Evolutionary conservation across 2,113 vertebrate genomes (phyloP), one percentile per base, ranked within the genome.

Genomic region (Lophotis ruficrista): DNA sequence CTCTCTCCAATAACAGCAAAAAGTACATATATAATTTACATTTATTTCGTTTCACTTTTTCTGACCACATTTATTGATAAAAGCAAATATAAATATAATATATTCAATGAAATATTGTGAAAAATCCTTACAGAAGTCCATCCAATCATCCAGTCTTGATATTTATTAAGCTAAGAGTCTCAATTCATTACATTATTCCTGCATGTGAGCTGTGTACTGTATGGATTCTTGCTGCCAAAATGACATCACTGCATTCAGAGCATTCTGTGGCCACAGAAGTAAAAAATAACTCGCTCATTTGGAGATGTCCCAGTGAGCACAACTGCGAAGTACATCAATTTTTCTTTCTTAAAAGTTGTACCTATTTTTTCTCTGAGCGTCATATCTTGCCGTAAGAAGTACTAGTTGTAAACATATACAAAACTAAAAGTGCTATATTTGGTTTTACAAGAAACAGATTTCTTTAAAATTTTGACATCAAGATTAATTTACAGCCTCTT

Each of bases 291-390:
- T 69, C 3, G 0, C 1, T 89, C 17, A 20, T 58, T 65, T 71
- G 28, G 17, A 83, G 87, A 30, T 5, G 5, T 22, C 16, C 3
- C 1, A 0, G 1, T 62, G 3, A 73, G 5, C 3, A 65, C 8
- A 73, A 16, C 4, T 48, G 31, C 8, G 87, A 78, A 73, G 4
- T 7, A 56, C 2, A 3, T 14, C 5, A 22, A 5, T 30, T 76
- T 54, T n/a, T 48, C 15, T 21, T 86, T 69, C 45, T 58, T 28
- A 69, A 48, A 76, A 38, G 5, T 15, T 79, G 14, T n/a, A 27
- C 4, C 0, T n/a, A 56, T 28, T 45, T 66, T 66, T 75, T 1
- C 27, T 41, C 21, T 43, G 14, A 48, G 5, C 25, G 15, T 24
- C 5, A 18, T 38, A 12, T 19, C 14, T 70, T 70, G 5, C 7